Base-by-base conservation (phyloP, 1,140 invertebrate species). In the Riptortus pedestris region DNA sequence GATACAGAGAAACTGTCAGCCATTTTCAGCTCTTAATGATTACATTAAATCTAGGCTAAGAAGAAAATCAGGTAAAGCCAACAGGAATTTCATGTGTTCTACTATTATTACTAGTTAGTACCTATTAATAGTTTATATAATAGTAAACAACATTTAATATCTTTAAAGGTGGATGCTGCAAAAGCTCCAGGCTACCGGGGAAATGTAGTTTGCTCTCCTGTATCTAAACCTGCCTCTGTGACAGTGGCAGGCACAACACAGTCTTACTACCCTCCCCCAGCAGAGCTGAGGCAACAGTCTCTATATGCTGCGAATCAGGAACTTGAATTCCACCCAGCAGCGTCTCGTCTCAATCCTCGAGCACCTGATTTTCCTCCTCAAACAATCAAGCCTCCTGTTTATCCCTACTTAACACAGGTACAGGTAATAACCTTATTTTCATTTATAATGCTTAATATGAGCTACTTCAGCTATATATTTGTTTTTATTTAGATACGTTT, bases 131-230 rank as follows among this genome's bases (percentile, higher is more conserved):
- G n/a, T n/a, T n/a, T n/a, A n/a, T n/a, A n/a, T n/a, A n/a, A n/a
- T n/a, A n/a, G n/a, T n/a, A n/a, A n/a, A n/a, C n/a, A n/a, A n/a
- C n/a, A n/a, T n/a, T n/a, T n/a, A n/a, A n/a, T n/a, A n/a, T n/a
- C n/a, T n/a, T n/a, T 68, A n/a, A 72, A 83, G 71, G 85, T 85
- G 2, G 88, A 90, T 74, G 84, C 84, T 9, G 82, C 87, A 0
- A 90, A 90, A 74, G 88, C 89, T 24, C 88, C 88, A 0, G 88
- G 88, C 12, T 91, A 90, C 72, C 79, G 87, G 70, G 81, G 83
- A 57, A 80, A 78, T 47, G 78, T 82, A 11, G 80, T 86, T 64
- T 85, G 84, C 70, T 88, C 87, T 0, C 85, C 86, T 0, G 84
- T 87, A 9, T 83, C 82, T 45, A 82, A 80, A 2, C 52, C 31